Evolutionary conservation across 1,140 invertebrate species (phyloP), one percentile per base, ranked within the genome.

Genomic region (Lasioglossum albipes): DNA sequence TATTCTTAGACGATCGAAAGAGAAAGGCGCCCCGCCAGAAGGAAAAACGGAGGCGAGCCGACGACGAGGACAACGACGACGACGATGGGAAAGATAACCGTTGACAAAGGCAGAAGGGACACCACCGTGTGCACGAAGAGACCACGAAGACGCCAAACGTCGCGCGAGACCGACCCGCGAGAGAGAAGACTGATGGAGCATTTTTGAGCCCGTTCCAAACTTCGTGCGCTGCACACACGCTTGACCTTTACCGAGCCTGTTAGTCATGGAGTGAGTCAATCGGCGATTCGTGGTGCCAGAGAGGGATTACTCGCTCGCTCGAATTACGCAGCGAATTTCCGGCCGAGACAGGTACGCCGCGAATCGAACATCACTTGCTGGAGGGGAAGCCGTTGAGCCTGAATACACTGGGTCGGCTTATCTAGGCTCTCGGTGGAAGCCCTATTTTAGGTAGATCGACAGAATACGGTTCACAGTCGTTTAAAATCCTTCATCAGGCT

Each of bases 1-100:
- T 88, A 88, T 88, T 88, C 86, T 85, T 79, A 70, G 87, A 79
- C 59, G 75, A 67, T 74, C 69, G 71, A 73, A 78, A 73, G 84
- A 84, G 68, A 81, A 72, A 84, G 83, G 69, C 66, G 61, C 22
- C 62, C 62, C n/a, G 72, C 10, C 45, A 59, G 45, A 73, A 31
- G 76, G n/a, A 74, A 59, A 59, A 59, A 59, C 20, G 59, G 61
- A 74, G 81, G 61, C 57, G 67, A n/a, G 31, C 36, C 74, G 69
- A 57, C 27, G 12, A 66, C 36, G 41, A n/a, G 18, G 41, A 36
- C 36, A 36, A 76, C 31, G 65, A 9, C 45, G 13, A 7, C 16
- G 31, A 20, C 49, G 20, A 54, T 1, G 4, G 12, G 36, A 64
- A 73, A 27, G 59, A 69, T 72, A 59, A 42, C 13, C 49, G 49